phyloP scores from a whole-genome alignment of 2,888 invertebrate species.

The Macrosoma leucophasiata region DNA sequence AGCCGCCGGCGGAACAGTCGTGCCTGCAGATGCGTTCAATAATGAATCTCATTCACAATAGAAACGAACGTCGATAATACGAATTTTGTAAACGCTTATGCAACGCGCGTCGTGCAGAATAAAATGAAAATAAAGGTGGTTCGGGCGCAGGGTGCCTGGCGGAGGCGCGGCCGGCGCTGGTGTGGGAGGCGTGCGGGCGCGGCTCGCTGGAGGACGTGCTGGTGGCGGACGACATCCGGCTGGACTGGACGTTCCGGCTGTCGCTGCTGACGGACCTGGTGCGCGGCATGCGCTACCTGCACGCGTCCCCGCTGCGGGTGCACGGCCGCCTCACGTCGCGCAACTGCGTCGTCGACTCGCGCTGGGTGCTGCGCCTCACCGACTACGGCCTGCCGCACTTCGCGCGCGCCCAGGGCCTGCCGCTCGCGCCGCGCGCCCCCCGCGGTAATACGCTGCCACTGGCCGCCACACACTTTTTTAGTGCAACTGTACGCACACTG shows the following conservation, averaged over 20 bases:
- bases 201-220: slow-evolving; percentile 93
- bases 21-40: no score
- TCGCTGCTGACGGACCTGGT: slow-evolving; percentile 95
- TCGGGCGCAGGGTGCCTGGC: slow-evolving; percentile 80
- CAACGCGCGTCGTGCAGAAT: no score
- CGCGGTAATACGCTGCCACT: slow-evolving; percentile 73
- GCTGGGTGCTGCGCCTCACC: slow-evolving; percentile 96
- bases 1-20: no score
- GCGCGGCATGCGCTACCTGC: slow-evolving; percentile 93
- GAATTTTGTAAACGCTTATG: no score
- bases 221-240: slow-evolving; percentile 90
- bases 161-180: slow-evolving; percentile 87
- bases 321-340: slow-evolving; percentile 93
- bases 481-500: no score
- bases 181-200: slow-evolving; percentile 91
- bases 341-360: slow-evolving; percentile 95
- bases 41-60: no score
- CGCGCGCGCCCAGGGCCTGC: slow-evolving; percentile 83
- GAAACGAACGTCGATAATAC: no score
- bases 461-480: no score
- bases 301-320: slow-evolving; percentile 86
- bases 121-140: no score
- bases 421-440: slow-evolving; percentile 77
- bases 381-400: slow-evolving; percentile 91
- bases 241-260: slow-evolving; percentile 96